Conservation (phyloP, 2,797 vertebrate genomes). For the Danio choprae region DNA sequence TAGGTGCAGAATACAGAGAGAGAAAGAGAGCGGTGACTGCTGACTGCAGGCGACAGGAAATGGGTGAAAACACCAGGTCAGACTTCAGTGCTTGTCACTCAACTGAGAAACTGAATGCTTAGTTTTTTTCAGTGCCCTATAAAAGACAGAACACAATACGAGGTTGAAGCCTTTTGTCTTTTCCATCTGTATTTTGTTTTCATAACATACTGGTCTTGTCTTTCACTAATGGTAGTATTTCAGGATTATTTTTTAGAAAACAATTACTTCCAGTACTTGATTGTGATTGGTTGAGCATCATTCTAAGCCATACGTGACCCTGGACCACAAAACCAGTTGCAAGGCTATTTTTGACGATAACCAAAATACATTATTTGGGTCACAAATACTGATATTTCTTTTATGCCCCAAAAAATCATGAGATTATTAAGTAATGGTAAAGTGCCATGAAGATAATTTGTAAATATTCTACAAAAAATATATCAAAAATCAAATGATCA, state of each 20-base stretch:
- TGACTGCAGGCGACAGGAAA: slow-evolving; percentile 41
- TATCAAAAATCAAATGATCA: no score
- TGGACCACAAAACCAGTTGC: no score
- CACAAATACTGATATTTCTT: no score
- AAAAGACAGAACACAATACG: neutral
- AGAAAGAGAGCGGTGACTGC: slow-evolving; percentile 35
- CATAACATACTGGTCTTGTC: neutral
- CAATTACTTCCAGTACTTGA: no score
- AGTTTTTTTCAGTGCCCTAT: slow-evolving; percentile 7
- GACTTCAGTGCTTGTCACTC: slow-evolving; percentile 43
- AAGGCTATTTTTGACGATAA: no score
- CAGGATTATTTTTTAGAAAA: neutral
- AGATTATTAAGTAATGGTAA: no score
- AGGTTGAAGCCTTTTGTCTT: neutral
- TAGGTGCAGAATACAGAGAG: slow-evolving; percentile 28
- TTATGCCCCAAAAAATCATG: no score
- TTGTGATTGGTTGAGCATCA: no score
- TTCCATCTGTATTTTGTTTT: neutral
- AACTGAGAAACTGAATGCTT: slow-evolving; percentile 19
- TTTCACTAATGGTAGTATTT: neutral
- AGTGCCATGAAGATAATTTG: no score
- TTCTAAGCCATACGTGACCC: no score
- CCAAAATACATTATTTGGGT: no score
- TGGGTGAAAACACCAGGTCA: slow-evolving; percentile 39
- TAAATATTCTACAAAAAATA: no score